Evolutionary conservation across 2,113 vertebrate species (phyloP), one percentile per base, ranked within the genome.

Genomic region (Jaculus jaculus): DNA sequence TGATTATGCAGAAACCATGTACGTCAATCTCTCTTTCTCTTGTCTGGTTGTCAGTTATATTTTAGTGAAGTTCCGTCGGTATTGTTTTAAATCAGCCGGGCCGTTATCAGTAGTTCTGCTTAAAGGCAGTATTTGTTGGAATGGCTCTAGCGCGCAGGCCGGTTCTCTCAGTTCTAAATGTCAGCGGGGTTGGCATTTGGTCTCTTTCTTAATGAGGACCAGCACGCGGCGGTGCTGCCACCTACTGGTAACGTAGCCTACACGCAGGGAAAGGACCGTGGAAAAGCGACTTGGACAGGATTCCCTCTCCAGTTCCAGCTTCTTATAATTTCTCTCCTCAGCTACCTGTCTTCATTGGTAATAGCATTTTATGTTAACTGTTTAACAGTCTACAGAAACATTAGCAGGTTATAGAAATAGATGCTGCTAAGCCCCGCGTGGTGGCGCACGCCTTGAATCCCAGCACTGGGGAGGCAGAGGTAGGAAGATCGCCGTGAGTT

Each of bases 171-270:
- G 28, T 32, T 90, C 42, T 77, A 60, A 77, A 2, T 69, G 92
- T 87, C 42, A 61, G 28, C 16, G 61, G 21, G 30, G 28, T 3
- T 34, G 24, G 26, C 28, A 11, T n/a, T 8, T 10, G 30, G 9
- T 77, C 26, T 32, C 69, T 18, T 5, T 1, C 73, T 95, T 69
- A 13, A 80, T 42, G 28, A 80, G 26, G 23, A 58, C 17, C 21
- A 73, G 74, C 79, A 54, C 60, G 47, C 4, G n/a, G n/a, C 23
- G 73, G 84, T 60, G 69, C 72, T 96, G 91, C 96, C 96, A 95
- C 83, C 96, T 91, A 89, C 78, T 89, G 96, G 91, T 81, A 26
- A 18, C 1, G 69, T 28, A 34, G 58, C 23, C 30, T 71, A 32
- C n/a, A 0, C 4, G 32, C 26, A 66, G 73, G 60, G 88, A 75